Evolutionary conservation across 2,888 invertebrate genomes (phyloP).

Genomic region (Euphydryas editha): DNA sequence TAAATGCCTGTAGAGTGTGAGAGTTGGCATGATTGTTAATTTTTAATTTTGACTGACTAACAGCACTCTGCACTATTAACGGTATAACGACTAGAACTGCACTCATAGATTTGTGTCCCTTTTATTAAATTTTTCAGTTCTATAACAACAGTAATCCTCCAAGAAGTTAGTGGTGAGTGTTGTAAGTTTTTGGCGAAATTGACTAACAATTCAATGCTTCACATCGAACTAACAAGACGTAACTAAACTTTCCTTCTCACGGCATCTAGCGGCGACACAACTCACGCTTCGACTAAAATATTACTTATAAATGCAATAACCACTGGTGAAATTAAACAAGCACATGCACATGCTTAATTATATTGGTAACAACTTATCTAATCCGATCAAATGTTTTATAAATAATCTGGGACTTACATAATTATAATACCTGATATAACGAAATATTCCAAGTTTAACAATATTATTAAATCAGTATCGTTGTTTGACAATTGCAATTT

Average conservation of each 20-base stretch:
- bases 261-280: constrained; percentile 28
- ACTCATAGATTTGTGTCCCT: constrained; percentile 77
- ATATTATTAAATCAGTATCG: constrained; percentile 13
- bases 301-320: constrained; percentile 27
- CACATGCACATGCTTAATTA: constrained; percentile 26
- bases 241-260: constrained; percentile 23
- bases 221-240: constrained; percentile 40
- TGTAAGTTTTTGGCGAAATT: constrained; percentile 75
- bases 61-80: constrained; percentile 75
- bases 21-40: constrained; percentile 74
- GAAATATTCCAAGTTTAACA: background rate
- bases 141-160: constrained; percentile 75
- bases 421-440: constrained; percentile 11
- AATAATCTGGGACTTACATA: constrained; percentile 10
- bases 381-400: constrained; percentile 8
- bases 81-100: constrained; percentile 67
- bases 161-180: constrained; percentile 82
- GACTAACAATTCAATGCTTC: constrained; percentile 61
- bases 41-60: constrained; percentile 71
- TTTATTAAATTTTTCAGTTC: constrained; percentile 76
- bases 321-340: constrained; percentile 20
- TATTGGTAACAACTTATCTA: constrained; percentile 11
- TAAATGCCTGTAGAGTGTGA: constrained; percentile 70
- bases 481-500: background rate
- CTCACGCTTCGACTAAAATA: constrained; percentile 30